Conservation (phyloP, 2,797 vertebrate species). For the Tinamus major region DNA sequence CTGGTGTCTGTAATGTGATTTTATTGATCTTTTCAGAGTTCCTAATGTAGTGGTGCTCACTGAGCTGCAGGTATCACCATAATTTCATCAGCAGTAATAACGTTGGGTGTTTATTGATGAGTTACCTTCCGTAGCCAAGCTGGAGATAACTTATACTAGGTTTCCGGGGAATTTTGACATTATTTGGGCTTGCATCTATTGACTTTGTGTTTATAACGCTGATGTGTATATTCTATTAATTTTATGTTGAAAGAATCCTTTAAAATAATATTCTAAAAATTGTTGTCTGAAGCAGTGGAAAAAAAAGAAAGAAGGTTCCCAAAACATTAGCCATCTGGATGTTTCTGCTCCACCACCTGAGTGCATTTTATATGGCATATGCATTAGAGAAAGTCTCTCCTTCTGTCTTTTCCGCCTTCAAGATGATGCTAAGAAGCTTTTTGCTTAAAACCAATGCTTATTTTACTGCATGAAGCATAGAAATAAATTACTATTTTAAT, state of each 20-base stretch:
- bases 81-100: neutral
- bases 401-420: neutral
- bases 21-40: neutral
- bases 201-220: neutral
- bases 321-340: conserved; percentile 21
- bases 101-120: neutral
- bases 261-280: neutral
- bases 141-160: neutral
- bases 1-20: neutral
- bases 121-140: neutral
- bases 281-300: neutral
- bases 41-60: rapidly evolving
- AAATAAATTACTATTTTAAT: conserved; percentile 4
- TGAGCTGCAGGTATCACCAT: neutral
- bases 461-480: neutral
- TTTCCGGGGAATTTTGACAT: neutral
- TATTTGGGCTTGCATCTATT: neutral
- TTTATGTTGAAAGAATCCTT: neutral
- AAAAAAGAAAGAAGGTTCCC: neutral
- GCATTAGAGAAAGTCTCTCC: neutral
- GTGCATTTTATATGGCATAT: neutral
- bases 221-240: neutral
- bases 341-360: conserved; percentile 8
- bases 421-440: neutral
- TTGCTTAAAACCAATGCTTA: neutral